Conservation (phyloP, 2,113 vertebrate genomes). For the Pangasianodon hypophthalmus region DNA sequence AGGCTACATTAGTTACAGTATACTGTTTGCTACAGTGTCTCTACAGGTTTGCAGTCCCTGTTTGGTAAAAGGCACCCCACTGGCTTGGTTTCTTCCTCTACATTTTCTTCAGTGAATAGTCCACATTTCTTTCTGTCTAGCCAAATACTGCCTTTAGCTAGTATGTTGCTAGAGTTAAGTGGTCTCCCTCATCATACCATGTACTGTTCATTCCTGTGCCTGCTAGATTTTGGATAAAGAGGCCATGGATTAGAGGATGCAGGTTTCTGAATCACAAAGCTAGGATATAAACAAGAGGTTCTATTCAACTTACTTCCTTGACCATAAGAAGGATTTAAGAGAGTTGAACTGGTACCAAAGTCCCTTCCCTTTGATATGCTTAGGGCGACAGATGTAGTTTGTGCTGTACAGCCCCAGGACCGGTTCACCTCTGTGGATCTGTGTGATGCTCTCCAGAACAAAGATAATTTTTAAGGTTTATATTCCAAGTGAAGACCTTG, state of each 20-base stretch:
- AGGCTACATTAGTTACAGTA: not conserved
- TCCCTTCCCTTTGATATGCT: not conserved
- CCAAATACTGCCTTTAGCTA: not conserved
- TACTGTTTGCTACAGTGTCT: not conserved
- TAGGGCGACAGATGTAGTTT: not conserved
- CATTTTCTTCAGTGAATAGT: not conserved
- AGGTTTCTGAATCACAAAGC: not conserved
- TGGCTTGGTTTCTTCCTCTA: not conserved
- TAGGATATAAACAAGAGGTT: not conserved
- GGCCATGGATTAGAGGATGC: not conserved
- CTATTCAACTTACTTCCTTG: not conserved
- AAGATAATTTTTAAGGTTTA: not conserved
- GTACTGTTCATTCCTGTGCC: not conserved
- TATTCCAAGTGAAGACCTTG: not conserved
- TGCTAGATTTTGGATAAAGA: not conserved
- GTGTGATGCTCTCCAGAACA: not conserved
- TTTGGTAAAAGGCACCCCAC: no score
- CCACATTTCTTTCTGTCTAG: not conserved
- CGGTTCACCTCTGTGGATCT: not conserved
- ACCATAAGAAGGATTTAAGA: not conserved
- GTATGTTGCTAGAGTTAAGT: not conserved
- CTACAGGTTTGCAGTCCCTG: no score
- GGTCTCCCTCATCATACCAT: not conserved
- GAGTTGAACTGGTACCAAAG: not conserved
- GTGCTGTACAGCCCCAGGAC: not conserved